Conservation (phyloP, 2,113 vertebrate genomes). For the Hymenochirus boettgeri region DNA sequence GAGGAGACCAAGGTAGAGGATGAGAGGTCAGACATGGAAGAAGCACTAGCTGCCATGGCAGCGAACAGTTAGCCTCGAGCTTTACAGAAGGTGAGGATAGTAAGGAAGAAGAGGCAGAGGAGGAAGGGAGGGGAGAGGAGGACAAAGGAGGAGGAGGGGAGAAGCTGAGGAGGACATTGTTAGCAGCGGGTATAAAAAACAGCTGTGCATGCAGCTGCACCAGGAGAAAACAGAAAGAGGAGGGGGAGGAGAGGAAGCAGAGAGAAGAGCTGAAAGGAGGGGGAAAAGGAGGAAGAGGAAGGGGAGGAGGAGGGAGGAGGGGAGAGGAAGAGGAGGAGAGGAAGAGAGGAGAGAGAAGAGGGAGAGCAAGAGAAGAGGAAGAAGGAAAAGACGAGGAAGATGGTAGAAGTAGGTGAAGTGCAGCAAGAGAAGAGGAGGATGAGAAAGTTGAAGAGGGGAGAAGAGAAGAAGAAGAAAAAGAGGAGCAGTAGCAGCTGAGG, state of each 20-base stretch:
- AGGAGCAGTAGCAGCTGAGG: constrained; percentile 39
- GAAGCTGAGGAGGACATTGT: constrained; percentile 51
- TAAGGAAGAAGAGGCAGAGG: constrained; percentile 56
- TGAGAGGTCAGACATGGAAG: constrained; percentile 84
- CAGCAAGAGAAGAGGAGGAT: constrained; percentile 54
- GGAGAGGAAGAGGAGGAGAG: constrained; percentile 47
- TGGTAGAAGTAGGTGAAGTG: too few species aligned
- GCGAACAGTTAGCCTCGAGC: constrained; percentile 74
- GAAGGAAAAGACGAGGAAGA: constrained; percentile 59
- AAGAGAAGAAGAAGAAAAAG: constrained; percentile 58
- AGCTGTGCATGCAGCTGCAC: constrained; percentile 49
- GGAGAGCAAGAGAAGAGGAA: constrained; percentile 55
- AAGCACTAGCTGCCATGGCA: constrained; percentile 74
- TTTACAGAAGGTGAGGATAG: constrained; percentile 52
- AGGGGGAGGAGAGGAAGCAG: too few species aligned
- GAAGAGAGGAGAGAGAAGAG: constrained; percentile 48
- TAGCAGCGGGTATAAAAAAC: constrained; percentile 51
- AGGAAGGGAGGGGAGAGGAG: constrained; percentile 56
- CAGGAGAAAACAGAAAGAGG: constrained; percentile 46
- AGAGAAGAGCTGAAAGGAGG: too few species aligned
- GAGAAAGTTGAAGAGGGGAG: constrained; percentile 58
- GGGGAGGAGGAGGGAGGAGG: too few species aligned
- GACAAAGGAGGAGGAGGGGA: too few species aligned
- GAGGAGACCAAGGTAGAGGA: constrained; percentile 94
- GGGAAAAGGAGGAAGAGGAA: too few species aligned